These are phyloP conservation scores for Hyposmocoma kahamanoa DNA, from an alignment of 1,140 invertebrate species.

Conservation along the genomic window DNA sequence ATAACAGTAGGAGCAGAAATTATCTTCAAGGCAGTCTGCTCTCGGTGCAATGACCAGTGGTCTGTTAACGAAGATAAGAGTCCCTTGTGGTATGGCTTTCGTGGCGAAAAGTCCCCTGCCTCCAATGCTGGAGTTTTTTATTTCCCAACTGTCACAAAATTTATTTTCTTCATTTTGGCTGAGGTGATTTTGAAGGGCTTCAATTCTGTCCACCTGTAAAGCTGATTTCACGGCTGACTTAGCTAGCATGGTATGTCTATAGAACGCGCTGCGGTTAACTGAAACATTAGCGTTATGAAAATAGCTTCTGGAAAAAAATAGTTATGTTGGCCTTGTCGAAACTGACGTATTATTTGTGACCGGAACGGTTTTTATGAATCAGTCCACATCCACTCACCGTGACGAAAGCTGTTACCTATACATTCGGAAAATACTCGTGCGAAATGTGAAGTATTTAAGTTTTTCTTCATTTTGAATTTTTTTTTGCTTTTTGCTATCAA, in stretches of 20 bases:
- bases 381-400: too few relatives aligned
- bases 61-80: conserved; percentile 79
- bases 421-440: too few relatives aligned
- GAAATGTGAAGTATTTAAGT: too few relatives aligned
- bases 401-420: too few relatives aligned
- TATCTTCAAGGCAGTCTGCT: conserved; percentile 44
- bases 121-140: conserved; percentile 73
- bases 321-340: conserved; percentile 41
- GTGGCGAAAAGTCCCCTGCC: conserved; percentile 81
- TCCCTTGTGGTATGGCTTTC: conserved; percentile 75
- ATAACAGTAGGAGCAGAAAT: conserved; percentile 74
- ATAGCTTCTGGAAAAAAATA: conserved; percentile 53
- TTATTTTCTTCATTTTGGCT: conserved; percentile 4
- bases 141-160: conserved; percentile 29
- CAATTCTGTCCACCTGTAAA: too few relatives aligned
- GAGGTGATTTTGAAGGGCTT: not conserved
- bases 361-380: too few relatives aligned
- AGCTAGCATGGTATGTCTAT: conserved; percentile 17
- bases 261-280: conserved; percentile 40
- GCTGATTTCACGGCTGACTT: not conserved
- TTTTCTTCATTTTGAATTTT: too few relatives aligned
- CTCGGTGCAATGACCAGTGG: conserved; percentile 78
- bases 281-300: conserved; percentile 38
- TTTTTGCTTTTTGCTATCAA: too few relatives aligned
- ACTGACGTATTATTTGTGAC: conserved; percentile 37